Conservation (phyloP, 1,140 invertebrate genomes). For the Drosophila jambulina region DNA sequence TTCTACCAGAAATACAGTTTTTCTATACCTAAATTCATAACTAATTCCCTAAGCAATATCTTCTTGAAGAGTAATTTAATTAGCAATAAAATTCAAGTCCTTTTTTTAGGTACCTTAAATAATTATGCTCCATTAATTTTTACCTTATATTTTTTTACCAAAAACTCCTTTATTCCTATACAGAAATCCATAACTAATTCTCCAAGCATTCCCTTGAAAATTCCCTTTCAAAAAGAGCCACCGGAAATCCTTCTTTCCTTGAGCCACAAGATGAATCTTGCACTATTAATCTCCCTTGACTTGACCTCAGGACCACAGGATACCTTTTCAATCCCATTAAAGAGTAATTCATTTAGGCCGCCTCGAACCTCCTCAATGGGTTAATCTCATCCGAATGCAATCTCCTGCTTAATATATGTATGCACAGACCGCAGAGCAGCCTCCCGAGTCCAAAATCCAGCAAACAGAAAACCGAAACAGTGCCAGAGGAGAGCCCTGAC, state of each 20-base stretch:
- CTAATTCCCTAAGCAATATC: no score
- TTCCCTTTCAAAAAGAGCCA: neutral
- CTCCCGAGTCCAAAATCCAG: constrained; percentile 6
- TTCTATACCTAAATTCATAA: no score
- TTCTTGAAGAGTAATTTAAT: no score
- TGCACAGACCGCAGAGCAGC: constrained; percentile 20
- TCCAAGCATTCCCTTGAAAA: neutral
- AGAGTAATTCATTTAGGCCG: constrained; percentile 33
- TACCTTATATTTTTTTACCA: neutral
- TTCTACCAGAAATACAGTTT: no score
- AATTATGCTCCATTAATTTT: neutral
- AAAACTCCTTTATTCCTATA: neutral
- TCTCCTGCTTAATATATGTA: constrained; percentile 57
- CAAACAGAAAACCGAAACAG: constrained; percentile 14
- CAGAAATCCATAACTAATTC: neutral
- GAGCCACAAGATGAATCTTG: neutral
- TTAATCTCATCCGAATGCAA: constrained; percentile 50
- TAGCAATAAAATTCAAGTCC: neutral
- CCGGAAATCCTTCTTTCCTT: constrained; percentile 23
- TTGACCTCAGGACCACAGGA: constrained; percentile 42
- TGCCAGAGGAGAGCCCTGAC: constrained; percentile 37
- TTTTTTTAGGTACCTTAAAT: neutral
- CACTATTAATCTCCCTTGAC: constrained; percentile 30
- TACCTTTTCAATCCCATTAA: constrained; percentile 48
- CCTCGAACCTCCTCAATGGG: constrained; percentile 46